Evolutionary conservation across 2,888 invertebrate species (phyloP).

Genomic region (Pseudoips prasinana): DNA sequence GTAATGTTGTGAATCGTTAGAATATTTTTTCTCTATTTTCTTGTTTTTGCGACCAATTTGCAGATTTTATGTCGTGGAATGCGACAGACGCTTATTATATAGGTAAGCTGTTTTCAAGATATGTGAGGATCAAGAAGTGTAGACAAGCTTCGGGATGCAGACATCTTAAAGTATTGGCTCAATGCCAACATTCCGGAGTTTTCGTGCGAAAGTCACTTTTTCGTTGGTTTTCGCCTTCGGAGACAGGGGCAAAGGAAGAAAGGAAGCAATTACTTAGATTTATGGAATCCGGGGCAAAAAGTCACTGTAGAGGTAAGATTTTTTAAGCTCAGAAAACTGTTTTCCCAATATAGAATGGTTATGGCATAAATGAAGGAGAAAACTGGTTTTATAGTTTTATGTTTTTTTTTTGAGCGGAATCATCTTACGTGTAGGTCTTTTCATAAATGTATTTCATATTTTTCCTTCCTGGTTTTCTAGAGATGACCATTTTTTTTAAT

Average conservation of each 20-base stretch:
- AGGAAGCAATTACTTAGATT: slow-evolving; percentile 75
- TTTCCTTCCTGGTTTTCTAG: too few relatives aligned
- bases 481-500: too few relatives aligned
- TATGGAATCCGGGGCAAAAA: slow-evolving; percentile 58
- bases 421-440: too few relatives aligned
- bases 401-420: too few relatives aligned
- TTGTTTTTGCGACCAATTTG: too few relatives aligned
- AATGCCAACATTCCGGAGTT: slow-evolving; percentile 54
- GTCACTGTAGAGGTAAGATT: slow-evolving; percentile 31
- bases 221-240: slow-evolving; percentile 54
- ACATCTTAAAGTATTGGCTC: slow-evolving; percentile 53
- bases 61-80: too few relatives aligned
- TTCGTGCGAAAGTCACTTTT: slow-evolving; percentile 62
- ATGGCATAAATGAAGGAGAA: too few relatives aligned
- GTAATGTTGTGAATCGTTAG: slow-evolving; percentile 13
- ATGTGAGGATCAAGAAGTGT: slow-evolving; percentile 32
- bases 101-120: slow-evolving; percentile 24
- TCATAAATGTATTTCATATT: too few relatives aligned
- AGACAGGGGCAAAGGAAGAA: slow-evolving; percentile 46
- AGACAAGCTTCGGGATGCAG: slow-evolving; percentile 48
- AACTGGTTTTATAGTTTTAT: too few relatives aligned
- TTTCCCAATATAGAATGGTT: too few relatives aligned
- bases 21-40: not conserved
- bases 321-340: slow-evolving; percentile 24
- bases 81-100: too few relatives aligned